These are phyloP conservation scores for Malurus cyaneus DNA, from an alignment of 2,113 vertebrate genomes.

Conservation along the genomic window DNA sequence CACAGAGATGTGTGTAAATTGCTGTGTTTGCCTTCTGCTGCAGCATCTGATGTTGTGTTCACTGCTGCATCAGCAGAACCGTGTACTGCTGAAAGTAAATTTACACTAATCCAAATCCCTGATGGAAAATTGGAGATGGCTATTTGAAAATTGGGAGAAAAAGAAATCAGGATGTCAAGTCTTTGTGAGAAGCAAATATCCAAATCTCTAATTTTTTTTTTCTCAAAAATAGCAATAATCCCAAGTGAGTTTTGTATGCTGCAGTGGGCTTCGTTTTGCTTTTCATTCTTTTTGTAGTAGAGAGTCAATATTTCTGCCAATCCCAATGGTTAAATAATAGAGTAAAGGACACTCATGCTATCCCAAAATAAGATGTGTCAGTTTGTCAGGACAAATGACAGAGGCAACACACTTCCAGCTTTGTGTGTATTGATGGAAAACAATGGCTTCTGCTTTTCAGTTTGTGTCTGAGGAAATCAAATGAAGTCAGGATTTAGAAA, in stretches of 20 bases:
- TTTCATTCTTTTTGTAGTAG: neutral
- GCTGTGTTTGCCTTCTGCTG: neutral
- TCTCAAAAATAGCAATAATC: neutral
- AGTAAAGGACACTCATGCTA: neutral
- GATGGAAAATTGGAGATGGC: neutral
- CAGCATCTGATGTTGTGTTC: neutral
- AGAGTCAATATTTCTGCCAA: neutral
- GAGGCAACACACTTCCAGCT: neutral
- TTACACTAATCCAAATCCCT: neutral
- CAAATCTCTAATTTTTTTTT: neutral
- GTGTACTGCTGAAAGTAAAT: neutral
- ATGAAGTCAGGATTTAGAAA: neutral
- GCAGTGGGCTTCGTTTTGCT: neutral
- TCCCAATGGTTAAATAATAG: neutral
- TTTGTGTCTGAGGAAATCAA: neutral
- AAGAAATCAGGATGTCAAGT: neutral
- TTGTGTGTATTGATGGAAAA: neutral
- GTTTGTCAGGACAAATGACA: neutral
- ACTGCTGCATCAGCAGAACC: neutral
- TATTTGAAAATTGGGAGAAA: neutral
- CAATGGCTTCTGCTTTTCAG: neutral
- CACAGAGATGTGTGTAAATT: neutral
- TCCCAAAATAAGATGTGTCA: neutral
- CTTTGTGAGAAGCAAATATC: neutral
- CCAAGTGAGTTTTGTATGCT: neutral